Base-by-base conservation (phyloP, 1,140 invertebrate species). In the Druon quercuslanigerum region DNA sequence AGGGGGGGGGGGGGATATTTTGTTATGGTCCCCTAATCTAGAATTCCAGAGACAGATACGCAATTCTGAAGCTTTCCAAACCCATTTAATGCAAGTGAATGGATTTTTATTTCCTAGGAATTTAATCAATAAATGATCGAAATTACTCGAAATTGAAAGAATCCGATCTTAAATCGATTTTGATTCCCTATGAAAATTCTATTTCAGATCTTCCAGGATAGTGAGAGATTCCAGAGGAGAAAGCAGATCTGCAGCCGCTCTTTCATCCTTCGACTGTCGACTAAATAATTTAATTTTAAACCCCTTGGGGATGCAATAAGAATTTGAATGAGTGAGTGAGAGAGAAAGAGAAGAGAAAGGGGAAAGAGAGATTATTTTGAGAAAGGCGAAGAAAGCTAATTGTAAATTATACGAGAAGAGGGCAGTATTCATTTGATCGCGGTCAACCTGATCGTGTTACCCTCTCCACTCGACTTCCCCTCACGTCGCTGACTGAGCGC, bases 131-230 rank as follows among this genome's bases (percentile, higher is more conserved):
- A 8, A 54, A 14, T n/a, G 4, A 17, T 3, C 16, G 7, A 1
- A 2, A 54, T 17, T 54, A n/a, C 52, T 54, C 52, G 52, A 54
- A 16, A 54, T 7, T 54, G 52, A 54, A 54, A 8, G 16, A n/a
- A 17, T 16, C 14, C 6, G 8, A 5, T 54, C 52, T 54, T 13
- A 54, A 16, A 66, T 5, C 8, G 9, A 40, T 40, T 40, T 51
- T 57, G 56, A 71, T 73, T 60, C 17, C 56, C 14, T 12, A 19
- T 17, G 46, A 56, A 52, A 51, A 50, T 56, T 77, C 72, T 77
- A 71, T 79, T 79, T 13, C 74, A 79, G 78, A 79, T 76, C 78
- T 79, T 76, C 74, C 78, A 73, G 74, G 70, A 70, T 76, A 70
- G 56, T 50, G 12, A 66, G 46, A 56, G 17, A n/a, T 17, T 19